Conservation (phyloP, 2,113 vertebrate genomes). For the Cariama cristata region DNA sequence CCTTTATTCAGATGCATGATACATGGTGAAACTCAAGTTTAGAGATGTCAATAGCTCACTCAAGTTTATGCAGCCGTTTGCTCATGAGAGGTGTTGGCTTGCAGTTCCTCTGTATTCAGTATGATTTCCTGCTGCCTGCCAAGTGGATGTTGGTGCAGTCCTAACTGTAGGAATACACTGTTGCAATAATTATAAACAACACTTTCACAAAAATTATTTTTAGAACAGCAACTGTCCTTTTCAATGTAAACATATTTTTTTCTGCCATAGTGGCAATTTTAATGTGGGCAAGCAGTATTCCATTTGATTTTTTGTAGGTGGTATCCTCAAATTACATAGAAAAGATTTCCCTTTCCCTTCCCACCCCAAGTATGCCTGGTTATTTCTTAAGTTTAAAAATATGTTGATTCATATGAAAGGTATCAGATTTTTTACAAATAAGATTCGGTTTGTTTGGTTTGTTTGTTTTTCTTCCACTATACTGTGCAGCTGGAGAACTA, state of each 20-base stretch:
- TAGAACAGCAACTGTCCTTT: conserved; percentile 12
- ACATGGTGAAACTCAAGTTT: not conserved
- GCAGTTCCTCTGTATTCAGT: not conserved
- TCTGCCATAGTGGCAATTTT: not conserved
- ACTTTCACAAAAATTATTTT: conserved; percentile 25
- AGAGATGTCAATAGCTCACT: not conserved
- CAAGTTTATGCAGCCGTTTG: not conserved
- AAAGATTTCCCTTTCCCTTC: conserved; percentile 2
- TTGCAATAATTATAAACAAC: conserved; percentile 23
- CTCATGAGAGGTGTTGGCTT: not conserved
- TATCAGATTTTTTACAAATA: not conserved
- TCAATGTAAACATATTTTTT: not conserved
- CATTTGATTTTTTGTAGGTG: conserved; percentile 34
- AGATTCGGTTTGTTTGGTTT: not conserved
- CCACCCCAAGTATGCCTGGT: not conserved
- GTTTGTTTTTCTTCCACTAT: not conserved
- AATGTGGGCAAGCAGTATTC: not conserved
- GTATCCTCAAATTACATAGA: not conserved
- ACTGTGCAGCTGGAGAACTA: not conserved
- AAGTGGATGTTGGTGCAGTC: not conserved
- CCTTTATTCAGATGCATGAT: not conserved
- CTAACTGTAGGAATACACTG: conserved; percentile 2
- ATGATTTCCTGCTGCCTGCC: not conserved
- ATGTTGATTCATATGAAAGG: not conserved
- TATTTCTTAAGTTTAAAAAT: conserved; percentile 3